Evolutionary conservation across 2,797 vertebrate species (phyloP), one percentile per base, ranked within the genome.

Genomic region (Merluccius polli): DNA sequence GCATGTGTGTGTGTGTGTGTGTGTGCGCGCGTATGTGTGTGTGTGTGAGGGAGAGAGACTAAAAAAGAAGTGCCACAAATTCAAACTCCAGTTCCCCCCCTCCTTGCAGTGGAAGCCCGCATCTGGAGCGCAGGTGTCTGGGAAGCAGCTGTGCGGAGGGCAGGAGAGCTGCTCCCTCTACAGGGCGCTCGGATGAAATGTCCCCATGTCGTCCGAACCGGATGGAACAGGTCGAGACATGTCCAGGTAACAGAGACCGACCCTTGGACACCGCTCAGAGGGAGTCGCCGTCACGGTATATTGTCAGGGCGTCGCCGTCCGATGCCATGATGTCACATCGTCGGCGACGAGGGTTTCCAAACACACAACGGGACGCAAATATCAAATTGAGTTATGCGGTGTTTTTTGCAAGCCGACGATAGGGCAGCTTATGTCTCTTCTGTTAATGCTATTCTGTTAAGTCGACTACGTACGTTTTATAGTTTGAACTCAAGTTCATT

Each of bases 101-200:
- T n/a, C 52, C 36, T 12, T 12, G 7, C 52, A 63, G n/a, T 63
- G 9, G 52, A 63, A 63, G 65, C 24, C 65, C 29, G 65, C 27
- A 32, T 30, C 27, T 29, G 67, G 67, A 69, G 29, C 16, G 67
- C 67, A 69, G 67, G 73, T 63, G 52, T 63, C 21, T 63, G n/a
- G 48, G 52, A 11, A 2, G 7, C 52, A 63, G 52, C 52, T 63
- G 52, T 12, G 52, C 12, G 31, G 71, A 81, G 87, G 72, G 33
- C 74, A 80, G 88, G 90, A 73, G 74, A 83, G 86, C 78, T 89
- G 79, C 89, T 77, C 91, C 86, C 92, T 91, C 93, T 90, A 84
- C 83, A 91, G 93, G 88, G 36, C 78, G 63, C 0, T 11, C 2
- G 0, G 0, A 0, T 29, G 29, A 63, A 52, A 5, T 21, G 63